Evolutionary conservation across 2,888 invertebrate genomes (phyloP).

Genomic region (Morpho helenor): DNA sequence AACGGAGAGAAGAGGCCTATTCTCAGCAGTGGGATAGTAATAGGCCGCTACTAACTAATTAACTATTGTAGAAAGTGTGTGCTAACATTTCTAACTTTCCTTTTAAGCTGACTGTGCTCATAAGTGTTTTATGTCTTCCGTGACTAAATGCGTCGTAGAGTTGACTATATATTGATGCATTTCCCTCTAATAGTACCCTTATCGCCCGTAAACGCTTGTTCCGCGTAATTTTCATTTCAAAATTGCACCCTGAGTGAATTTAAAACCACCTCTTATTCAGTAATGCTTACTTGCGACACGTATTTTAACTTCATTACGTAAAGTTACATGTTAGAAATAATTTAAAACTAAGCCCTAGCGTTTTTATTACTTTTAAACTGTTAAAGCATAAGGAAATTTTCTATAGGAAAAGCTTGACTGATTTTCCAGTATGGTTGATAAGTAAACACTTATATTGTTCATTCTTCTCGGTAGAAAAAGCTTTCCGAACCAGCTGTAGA

Average conservation of each 20-base stretch:
- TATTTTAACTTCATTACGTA: slow-evolving; percentile 5
- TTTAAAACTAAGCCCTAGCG: background rate
- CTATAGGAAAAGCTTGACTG: too few relatives aligned
- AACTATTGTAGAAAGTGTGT: too few relatives aligned
- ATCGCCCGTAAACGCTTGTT: slow-evolving; percentile 32
- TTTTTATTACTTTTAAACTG: too few relatives aligned
- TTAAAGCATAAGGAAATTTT: too few relatives aligned
- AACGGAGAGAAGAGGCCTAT: too few relatives aligned
- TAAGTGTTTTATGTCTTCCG: slow-evolving; percentile 1
- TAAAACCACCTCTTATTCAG: slow-evolving; percentile 16
- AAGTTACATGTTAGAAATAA: background rate
- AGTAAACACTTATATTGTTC: too few relatives aligned
- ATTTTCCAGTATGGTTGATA: too few relatives aligned
- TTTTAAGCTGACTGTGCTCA: background rate
- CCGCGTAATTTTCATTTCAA: slow-evolving; percentile 33
- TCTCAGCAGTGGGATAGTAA: too few relatives aligned
- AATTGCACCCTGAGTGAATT: slow-evolving; percentile 27
- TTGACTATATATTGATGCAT: slow-evolving; percentile 5
- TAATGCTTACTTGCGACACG: slow-evolving; percentile 23
- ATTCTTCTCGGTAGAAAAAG: too few relatives aligned
- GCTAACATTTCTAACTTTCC: too few relatives aligned
- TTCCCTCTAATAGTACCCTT: slow-evolving; percentile 18
- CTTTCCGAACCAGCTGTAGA: too few relatives aligned
- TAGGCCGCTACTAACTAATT: too few relatives aligned
- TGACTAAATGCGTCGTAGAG: slow-evolving; percentile 1